Base-by-base conservation (phyloP, 1,140 invertebrate species). In the Himalopsyche phryganea region DNA sequence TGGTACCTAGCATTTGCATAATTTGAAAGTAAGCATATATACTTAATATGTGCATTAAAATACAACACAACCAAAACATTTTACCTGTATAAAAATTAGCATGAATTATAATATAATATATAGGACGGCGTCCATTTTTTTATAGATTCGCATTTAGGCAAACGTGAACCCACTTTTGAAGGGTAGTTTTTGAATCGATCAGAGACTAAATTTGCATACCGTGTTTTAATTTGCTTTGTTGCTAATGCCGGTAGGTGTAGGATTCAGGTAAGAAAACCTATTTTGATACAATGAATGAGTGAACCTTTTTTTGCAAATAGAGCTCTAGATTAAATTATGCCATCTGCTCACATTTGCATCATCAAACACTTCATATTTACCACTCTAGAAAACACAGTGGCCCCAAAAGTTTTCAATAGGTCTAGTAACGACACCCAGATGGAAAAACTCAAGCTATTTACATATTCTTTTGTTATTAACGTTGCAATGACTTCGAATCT, bases 281-380 rank as follows among this genome's bases (percentile, higher is more conserved):
- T 20, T 50, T 55, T 56, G 59, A 56, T 61, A 61, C 59, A 61
- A 61, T 52, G 45, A 35, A 23, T 20, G 42, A 59, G 33, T 35
- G 44, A 38, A 53, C 50, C 50, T 59, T 59, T 50, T 28, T 61
- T 61, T 50, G 55, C 55, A 58, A 50, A 61, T 56, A 41, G 17
- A 56, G 59, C 50, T 48, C 52, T 52, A 61, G 59, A 56, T 61
- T 56, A 56, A 56, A 61, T 38, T 23, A 36, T 38, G 15, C 32
- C 59, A 60, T 50, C 58, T 60, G 58, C 52, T 55, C 52, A 18
- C 20, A 60, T 60, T 60, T 60, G 58, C 59, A 61, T 55, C 45
- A 50, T 50, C 48, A 32, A 38, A 19, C 36, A 20, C 23, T 36
- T 28, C 7, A 41, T 28, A 20, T 51, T 41, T 20, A 41, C 38